These are phyloP conservation scores for Drosophila littoralis DNA, from an alignment of 1,140 invertebrate genomes.

Conservation along the genomic window DNA sequence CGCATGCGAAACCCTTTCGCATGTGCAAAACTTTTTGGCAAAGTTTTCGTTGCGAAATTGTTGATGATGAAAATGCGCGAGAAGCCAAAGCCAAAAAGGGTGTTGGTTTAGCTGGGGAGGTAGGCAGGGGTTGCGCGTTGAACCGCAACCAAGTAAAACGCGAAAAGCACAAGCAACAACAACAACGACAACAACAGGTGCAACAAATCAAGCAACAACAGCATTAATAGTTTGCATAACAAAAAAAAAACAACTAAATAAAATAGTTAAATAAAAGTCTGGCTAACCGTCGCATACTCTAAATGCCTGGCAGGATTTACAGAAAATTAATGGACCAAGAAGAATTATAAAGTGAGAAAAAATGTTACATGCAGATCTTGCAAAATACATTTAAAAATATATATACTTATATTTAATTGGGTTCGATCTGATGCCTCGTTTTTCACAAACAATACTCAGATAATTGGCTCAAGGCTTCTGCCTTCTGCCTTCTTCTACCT, in stretches of 20 bases:
- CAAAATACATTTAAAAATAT: too few species aligned
- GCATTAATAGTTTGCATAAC: conserved; percentile 49
- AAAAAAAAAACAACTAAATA: conserved; percentile 11
- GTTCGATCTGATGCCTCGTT: too few species aligned
- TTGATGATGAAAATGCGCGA: conserved; percentile 75
- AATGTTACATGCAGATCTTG: too few species aligned
- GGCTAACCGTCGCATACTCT: conserved; percentile 27
- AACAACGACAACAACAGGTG: conserved; percentile 40
- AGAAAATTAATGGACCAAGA: not conserved
- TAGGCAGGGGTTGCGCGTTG: conserved; percentile 57
- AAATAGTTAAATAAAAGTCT: conserved; percentile 50
- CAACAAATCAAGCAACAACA: conserved; percentile 60
- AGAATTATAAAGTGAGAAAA: too few species aligned
- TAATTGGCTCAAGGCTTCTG: too few species aligned
- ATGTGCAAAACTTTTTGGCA: conserved; percentile 71
- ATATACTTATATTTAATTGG: too few species aligned
- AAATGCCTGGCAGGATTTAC: conserved; percentile 14
- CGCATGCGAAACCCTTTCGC: conserved; percentile 79
- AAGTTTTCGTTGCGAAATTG: conserved; percentile 72
- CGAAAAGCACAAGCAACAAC: conserved; percentile 67
- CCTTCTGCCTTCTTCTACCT: too few species aligned
- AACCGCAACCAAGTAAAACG: conserved; percentile 72
- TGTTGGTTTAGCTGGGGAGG: too few species aligned
- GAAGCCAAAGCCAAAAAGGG: conserved; percentile 32
- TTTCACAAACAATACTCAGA: too few species aligned